Evolutionary conservation across 2,113 vertebrate species (phyloP).

Genomic region (Bothrops jararaca): DNA sequence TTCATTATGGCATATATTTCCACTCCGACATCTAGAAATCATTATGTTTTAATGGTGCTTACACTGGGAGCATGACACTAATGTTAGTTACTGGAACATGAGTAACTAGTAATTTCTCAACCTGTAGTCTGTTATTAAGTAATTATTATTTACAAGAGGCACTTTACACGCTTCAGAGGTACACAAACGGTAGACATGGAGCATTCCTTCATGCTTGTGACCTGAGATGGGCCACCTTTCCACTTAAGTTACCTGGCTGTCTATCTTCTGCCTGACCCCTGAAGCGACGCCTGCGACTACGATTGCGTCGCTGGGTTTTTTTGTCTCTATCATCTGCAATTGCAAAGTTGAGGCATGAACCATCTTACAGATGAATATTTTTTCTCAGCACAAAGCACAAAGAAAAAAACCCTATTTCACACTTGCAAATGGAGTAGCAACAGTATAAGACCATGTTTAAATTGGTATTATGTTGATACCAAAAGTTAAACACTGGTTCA

Average conservation of each 20-base stretch:
- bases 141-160: slow-evolving; percentile 67
- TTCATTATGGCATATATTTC: slow-evolving; percentile 1
- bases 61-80: slow-evolving; percentile 32
- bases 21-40: slow-evolving; percentile 38
- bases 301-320: slow-evolving; percentile 96
- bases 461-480: neutral
- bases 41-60: slow-evolving; percentile 23
- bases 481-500: slow-evolving; percentile 52
- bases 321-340: slow-evolving; percentile 92
- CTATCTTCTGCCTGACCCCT: slow-evolving; percentile 94
- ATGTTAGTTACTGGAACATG: slow-evolving; percentile 68
- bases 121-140: slow-evolving; percentile 70
- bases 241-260: slow-evolving; percentile 94
- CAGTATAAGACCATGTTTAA: neutral
- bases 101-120: slow-evolving; percentile 44
- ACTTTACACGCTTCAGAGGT: slow-evolving; percentile 51
- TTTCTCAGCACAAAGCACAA: slow-evolving; percentile 59
- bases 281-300: slow-evolving; percentile 91
- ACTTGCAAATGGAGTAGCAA: slow-evolving; percentile 40
- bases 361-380: slow-evolving; percentile 65
- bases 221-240: slow-evolving; percentile 67
- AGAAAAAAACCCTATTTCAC: slow-evolving; percentile 31
- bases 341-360: slow-evolving; percentile 78
- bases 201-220: slow-evolving; percentile 79
- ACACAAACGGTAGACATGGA: slow-evolving; percentile 70